Conservation (phyloP, 1,140 invertebrate species). For the Halictus rubicundus region DNA sequence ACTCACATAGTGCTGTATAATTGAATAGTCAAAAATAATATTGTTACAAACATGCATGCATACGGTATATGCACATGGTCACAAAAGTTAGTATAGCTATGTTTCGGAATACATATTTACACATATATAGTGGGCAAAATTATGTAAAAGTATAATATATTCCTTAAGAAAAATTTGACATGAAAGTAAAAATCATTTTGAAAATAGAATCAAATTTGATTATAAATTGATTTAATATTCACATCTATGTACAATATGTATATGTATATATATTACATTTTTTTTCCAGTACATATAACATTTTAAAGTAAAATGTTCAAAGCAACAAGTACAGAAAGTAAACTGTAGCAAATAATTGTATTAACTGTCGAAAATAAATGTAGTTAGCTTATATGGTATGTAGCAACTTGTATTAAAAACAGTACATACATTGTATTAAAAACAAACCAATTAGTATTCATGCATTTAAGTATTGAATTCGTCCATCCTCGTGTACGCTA, state of each 20-base stretch:
- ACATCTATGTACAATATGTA: conserved; percentile 26
- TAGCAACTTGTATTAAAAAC: not conserved
- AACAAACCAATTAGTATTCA: conserved; percentile 27
- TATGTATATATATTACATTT: conserved; percentile 32
- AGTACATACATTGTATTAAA: conserved; percentile 19
- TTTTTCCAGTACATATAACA: conserved; percentile 13
- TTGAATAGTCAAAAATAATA: too few relatives aligned
- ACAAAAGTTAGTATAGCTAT: too few relatives aligned
- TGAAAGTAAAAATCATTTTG: not conserved
- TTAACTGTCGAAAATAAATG: conserved; percentile 8
- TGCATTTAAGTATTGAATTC: conserved; percentile 13
- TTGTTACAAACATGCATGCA: too few relatives aligned
- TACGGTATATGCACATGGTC: too few relatives aligned
- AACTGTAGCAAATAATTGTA: not conserved
- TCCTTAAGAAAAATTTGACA: not conserved
- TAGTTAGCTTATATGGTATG: conserved; percentile 15
- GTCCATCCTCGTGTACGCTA: not conserved
- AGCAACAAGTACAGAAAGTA: conserved; percentile 28
- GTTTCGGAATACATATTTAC: too few relatives aligned
- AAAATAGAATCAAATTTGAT: conserved; percentile 29
- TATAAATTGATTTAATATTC: conserved; percentile 42
- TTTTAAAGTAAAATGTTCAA: conserved; percentile 30
- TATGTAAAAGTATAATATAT: not conserved
- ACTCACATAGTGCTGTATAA: too few relatives aligned
- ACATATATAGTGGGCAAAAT: not conserved